Percentiles rank a stretch among this genome's conserved stretches.
phyloP scores from a whole-genome alignment of 2,797 vertebrate genomes.

The Fistularia tabacaria region DNA sequence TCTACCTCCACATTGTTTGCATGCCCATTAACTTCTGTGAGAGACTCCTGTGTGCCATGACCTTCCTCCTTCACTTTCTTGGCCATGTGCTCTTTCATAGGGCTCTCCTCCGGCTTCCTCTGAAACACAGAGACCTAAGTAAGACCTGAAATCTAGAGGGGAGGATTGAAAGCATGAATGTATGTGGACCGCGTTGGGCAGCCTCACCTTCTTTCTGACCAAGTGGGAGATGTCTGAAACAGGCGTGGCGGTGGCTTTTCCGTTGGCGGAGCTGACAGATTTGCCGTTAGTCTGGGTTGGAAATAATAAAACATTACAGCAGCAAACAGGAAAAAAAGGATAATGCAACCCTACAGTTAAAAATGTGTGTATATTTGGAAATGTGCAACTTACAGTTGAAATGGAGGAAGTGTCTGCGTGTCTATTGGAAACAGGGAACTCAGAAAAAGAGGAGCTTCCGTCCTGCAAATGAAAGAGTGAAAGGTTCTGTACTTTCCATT shows the following conservation, averaged over 20 bases:
- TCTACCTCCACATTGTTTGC: slow-evolving; percentile 19
- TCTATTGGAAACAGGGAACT: slow-evolving; percentile 58
- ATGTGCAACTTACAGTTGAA: slow-evolving; percentile 68
- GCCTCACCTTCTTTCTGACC: slow-evolving; percentile 88
- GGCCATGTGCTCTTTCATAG: slow-evolving; percentile 43
- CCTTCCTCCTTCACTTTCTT: slow-evolving; percentile 65
- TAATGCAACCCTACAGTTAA: neutral
- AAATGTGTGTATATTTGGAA: neutral
- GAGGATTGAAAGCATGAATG: no score
- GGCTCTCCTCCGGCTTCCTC: slow-evolving; percentile 72
- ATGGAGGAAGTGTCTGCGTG: slow-evolving; percentile 61
- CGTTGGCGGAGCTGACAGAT: slow-evolving; percentile 40
- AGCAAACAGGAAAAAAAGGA: neutral
- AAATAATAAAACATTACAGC: neutral
- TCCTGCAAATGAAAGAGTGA: slow-evolving; percentile 28
- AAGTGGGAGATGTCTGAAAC: slow-evolving; percentile 89
- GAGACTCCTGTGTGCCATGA: neutral
- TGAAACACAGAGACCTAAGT: slow-evolving; percentile 18
- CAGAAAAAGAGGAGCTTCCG: slow-evolving; percentile 68
- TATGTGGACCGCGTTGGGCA: no score
- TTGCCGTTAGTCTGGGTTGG: slow-evolving; percentile 64
- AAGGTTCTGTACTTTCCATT: no score
- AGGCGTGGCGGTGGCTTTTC: slow-evolving; percentile 61
- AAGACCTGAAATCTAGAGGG: neutral
- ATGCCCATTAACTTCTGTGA: slow-evolving; percentile 9